Base-by-base conservation (phyloP, 2,113 vertebrate species). In the Eublepharis macularius region DNA sequence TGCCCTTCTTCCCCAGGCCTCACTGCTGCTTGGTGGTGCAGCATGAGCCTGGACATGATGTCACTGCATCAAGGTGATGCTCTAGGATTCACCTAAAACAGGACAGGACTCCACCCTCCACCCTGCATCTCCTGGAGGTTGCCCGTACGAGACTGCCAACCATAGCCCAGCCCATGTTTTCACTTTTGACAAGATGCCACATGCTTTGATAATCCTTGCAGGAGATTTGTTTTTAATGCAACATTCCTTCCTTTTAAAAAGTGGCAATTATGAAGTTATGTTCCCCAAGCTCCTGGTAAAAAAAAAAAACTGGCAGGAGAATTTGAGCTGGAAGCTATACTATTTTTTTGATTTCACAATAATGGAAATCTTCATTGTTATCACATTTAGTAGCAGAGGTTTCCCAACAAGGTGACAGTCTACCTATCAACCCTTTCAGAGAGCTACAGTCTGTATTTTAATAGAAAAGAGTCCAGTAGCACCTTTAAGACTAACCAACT, bases 231-330 rank as follows among this genome's bases (percentile, higher is more conserved):
- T 96, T 94, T 94, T 96, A 94, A 94, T 96, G 96, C 95, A 91
- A 96, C 96, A 98, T 97, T 97, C 97, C 96, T 97, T 97, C 90
- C 93, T 93, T 88, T 91, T 95, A 95, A 95, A 96, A 93, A 96
- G 95, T 93, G 95, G 95, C 96, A 96, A 94, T 96, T 92, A 96
- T 63, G 24, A 86, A 54, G 68, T 81, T 51, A 21, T 6, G 1
- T 7, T 2, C 21, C 34, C 13, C 43, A 60, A 92, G 86, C 87
- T 87, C 84, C 65, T 91, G 92, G 93, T 84, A 79, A 84, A 84
- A 65, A 51, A 66, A 76, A 80, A 34, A 6, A 41, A 76, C 2
- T 83, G 91, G 86, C 79, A 72, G 82, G 10, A 73, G 72, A 41
- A 76, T 26, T 78, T 6, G 24, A 19, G 70, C 45, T 60, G 32